These are phyloP conservation scores for Oeneis ivallda DNA, from an alignment of 2,888 invertebrate species.

Conservation along the genomic window DNA sequence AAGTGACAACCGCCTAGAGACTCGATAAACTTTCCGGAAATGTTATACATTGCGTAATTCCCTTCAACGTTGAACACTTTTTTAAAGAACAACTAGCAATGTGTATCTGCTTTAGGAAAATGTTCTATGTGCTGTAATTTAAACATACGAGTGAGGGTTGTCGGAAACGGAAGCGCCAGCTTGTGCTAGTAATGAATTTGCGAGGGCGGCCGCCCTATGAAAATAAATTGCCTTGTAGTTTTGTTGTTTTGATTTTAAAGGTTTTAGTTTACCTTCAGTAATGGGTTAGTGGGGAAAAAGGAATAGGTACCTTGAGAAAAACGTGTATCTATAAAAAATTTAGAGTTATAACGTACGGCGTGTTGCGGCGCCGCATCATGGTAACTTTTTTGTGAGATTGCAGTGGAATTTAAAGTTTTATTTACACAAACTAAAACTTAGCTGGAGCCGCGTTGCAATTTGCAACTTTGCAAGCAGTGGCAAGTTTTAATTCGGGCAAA, in stretches of 20 bases:
- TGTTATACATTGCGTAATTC: conserved; percentile 34
- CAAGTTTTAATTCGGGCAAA: too few species aligned
- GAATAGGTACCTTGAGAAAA: not conserved
- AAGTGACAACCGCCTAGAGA: conserved; percentile 10
- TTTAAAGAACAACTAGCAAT: conserved; percentile 43
- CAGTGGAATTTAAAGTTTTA: too few species aligned
- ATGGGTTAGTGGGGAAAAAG: conserved; percentile 24
- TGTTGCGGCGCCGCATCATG: too few species aligned
- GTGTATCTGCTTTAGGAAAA: conserved; percentile 31
- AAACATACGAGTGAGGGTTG: conserved; percentile 41
- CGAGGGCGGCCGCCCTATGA: conserved; percentile 71
- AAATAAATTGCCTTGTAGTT: conserved; percentile 70
- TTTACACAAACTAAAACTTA: too few species aligned
- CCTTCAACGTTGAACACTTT: not conserved
- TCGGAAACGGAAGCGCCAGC: conserved; percentile 77
- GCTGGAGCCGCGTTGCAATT: too few species aligned
- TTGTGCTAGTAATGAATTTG: conserved; percentile 78
- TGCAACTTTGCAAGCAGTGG: too few species aligned
- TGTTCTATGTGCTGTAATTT: conserved; percentile 24
- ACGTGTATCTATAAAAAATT: not conserved
- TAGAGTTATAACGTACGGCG: too few species aligned
- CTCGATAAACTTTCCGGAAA: not conserved
- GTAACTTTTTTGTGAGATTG: too few species aligned
- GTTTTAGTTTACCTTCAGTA: conserved; percentile 58
- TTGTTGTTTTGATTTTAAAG: conserved; percentile 68